A percentile compares a stretch with the other conserved stretches of the same genome.
phyloP scores from a whole-genome alignment of 2,888 invertebrate species.

The Callosobruchus maculatus region DNA sequence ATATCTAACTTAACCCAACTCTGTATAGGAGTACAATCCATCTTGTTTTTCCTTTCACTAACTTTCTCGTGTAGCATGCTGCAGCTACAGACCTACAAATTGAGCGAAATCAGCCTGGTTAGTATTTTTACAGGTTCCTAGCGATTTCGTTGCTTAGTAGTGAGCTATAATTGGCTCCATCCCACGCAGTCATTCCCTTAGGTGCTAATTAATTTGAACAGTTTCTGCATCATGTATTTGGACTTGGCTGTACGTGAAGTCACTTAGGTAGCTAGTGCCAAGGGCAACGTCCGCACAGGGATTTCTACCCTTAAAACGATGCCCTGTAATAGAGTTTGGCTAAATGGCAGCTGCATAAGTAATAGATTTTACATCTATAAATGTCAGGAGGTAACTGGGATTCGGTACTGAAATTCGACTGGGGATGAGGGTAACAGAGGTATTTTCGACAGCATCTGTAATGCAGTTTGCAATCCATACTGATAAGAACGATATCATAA shows the following conservation, averaged over 20 bases:
- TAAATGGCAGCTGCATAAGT: neutral
- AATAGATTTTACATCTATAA: neutral
- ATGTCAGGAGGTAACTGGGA: neutral
- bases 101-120: too few relatives aligned
- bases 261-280: neutral
- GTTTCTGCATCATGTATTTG: neutral
- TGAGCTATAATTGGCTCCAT: neutral
- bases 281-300: neutral
- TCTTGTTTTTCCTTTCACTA: too few relatives aligned
- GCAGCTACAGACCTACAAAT: too few relatives aligned
- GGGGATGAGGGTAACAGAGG: neutral
- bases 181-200: neutral
- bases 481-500: too few relatives aligned
- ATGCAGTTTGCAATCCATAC: too few relatives aligned
- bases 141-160: too few relatives aligned
- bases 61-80: too few relatives aligned
- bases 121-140: too few relatives aligned
- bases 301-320: neutral
- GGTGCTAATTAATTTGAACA: neutral
- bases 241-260: neutral
- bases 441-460: too few relatives aligned
- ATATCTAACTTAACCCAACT: too few relatives aligned
- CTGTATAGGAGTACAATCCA: too few relatives aligned
- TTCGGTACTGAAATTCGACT: neutral
- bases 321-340: neutral